A percentile compares a stretch with the other conserved stretches of the same genome.
These are phyloP conservation scores for Parnassius orleans DNA, from an alignment of 2,888 invertebrate genomes.

Conservation along the genomic window DNA sequence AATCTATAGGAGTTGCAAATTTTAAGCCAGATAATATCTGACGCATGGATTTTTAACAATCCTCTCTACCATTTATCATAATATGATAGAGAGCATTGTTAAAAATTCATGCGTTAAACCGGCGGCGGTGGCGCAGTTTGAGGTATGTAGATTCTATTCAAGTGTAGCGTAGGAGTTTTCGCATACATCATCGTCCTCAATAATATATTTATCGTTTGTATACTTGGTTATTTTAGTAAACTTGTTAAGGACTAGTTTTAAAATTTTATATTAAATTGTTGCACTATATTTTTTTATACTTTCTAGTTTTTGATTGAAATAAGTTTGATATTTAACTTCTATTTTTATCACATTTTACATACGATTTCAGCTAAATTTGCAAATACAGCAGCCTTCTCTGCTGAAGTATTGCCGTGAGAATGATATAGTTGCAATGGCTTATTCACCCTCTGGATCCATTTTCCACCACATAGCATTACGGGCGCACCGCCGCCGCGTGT, in stretches of 20 bases:
- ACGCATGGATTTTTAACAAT: too few species aligned
- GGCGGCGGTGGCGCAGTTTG: conserved; percentile 80
- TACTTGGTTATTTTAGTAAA: too few species aligned
- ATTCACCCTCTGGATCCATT: conserved; percentile 85
- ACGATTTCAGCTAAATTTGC: conserved; percentile 79
- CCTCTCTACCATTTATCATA: too few species aligned
- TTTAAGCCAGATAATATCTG: too few species aligned
- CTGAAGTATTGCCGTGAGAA: conserved; percentile 84
- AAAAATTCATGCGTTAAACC: conserved; percentile 74
- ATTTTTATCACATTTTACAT: not conserved
- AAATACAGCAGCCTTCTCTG: conserved; percentile 85
- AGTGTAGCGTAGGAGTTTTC: too few species aligned
- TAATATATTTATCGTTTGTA: too few species aligned
- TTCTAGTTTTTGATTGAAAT: too few species aligned
- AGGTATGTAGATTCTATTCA: conserved; percentile 38
- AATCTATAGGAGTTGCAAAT: conserved; percentile 89
- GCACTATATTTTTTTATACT: too few species aligned
- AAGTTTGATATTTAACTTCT: not conserved
- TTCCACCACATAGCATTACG: conserved; percentile 63
- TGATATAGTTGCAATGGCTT: conserved; percentile 84
- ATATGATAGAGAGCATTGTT: conserved; percentile 83
- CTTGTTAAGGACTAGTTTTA: too few species aligned
- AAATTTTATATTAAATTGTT: too few species aligned
- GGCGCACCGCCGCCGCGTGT: conserved; percentile 77
- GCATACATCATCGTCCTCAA: too few species aligned